A percentile compares a stretch with the other conserved stretches of the same genome.
phyloP scores from a whole-genome alignment of 2,113 vertebrate genomes.

The Chitala chitala region DNA sequence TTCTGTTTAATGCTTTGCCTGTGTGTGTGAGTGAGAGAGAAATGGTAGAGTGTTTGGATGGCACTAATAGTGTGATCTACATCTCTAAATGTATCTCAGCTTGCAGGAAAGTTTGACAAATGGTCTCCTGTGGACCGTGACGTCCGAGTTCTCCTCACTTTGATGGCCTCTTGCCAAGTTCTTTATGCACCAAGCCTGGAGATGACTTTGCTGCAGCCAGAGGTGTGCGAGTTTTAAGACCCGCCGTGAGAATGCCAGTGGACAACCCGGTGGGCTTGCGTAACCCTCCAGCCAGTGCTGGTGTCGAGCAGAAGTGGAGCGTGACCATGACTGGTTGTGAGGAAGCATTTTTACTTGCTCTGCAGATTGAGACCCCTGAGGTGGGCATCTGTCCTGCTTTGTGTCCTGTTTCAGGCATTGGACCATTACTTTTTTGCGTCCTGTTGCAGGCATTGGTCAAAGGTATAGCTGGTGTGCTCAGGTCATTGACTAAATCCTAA shows the following conservation, averaged over 20 bases:
- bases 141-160: conserved; percentile 26
- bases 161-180: conserved; percentile 31
- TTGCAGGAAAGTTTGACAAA: conserved; percentile 42
- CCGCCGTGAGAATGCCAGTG: too few species aligned
- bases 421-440: not conserved
- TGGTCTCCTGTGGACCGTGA: conserved; percentile 35
- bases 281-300: conserved; percentile 21
- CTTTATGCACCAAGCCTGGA: not conserved
- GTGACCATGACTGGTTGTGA: conserved; percentile 14
- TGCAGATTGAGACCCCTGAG: conserved; percentile 4
- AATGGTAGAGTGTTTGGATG: too few species aligned
- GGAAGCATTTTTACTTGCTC: not conserved
- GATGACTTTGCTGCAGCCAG: too few species aligned
- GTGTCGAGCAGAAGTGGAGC: conserved; percentile 34
- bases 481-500: not conserved
- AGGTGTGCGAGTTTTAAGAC: too few species aligned
- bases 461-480: not conserved
- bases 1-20: conserved; percentile 36
- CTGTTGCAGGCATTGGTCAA: not conserved
- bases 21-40: conserved; percentile 30
- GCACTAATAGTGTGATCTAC: too few species aligned
- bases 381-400: too few species aligned
- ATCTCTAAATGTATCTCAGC: conserved; percentile 40
- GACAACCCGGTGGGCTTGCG: conserved; percentile 22
- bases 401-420: not conserved